Percentiles rank a stretch among this genome's conserved stretches.
Conservation (phyloP, 2,113 vertebrate genomes). For the Rattus norvegicus region DNA sequence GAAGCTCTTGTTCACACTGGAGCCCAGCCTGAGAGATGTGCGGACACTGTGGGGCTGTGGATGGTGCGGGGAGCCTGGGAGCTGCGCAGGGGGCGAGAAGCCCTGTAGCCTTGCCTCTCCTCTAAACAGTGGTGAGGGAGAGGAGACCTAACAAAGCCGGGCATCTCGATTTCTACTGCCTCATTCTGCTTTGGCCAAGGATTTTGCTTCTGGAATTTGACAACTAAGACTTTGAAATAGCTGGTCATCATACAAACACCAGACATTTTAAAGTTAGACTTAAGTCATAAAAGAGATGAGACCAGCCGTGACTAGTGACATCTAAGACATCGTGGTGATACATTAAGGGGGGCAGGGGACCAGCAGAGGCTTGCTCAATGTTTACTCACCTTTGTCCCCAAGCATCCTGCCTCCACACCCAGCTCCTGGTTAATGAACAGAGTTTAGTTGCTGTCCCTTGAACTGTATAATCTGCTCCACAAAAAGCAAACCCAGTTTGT, state of each 20-base stretch:
- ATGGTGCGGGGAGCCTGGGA: background rate
- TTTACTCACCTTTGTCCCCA: constrained; percentile 75
- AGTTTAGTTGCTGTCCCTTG: constrained; percentile 79
- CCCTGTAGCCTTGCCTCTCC: background rate
- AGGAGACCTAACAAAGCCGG: background rate
- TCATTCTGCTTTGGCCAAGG: background rate
- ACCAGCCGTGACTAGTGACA: background rate
- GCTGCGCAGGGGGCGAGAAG: background rate
- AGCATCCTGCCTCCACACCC: constrained; percentile 72
- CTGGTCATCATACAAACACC: background rate
- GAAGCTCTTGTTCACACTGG: background rate
- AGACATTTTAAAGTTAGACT: background rate
- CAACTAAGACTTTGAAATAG: background rate
- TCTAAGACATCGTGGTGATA: background rate
- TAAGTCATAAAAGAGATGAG: background rate
- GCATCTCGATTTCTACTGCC: background rate
- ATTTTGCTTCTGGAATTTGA: constrained; percentile 8
- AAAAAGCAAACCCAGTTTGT: constrained; percentile 79
- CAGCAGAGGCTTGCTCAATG: background rate
- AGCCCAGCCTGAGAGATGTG: background rate
- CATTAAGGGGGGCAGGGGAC: background rate
- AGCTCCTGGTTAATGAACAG: constrained; percentile 81
- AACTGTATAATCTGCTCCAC: constrained; percentile 80
- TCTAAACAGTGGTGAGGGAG: background rate
- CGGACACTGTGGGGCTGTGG: rapidly evolving